These are phyloP conservation scores for Drosophila mimetica DNA, from an alignment of 2,888 invertebrate genomes.

Conservation along the genomic window DNA sequence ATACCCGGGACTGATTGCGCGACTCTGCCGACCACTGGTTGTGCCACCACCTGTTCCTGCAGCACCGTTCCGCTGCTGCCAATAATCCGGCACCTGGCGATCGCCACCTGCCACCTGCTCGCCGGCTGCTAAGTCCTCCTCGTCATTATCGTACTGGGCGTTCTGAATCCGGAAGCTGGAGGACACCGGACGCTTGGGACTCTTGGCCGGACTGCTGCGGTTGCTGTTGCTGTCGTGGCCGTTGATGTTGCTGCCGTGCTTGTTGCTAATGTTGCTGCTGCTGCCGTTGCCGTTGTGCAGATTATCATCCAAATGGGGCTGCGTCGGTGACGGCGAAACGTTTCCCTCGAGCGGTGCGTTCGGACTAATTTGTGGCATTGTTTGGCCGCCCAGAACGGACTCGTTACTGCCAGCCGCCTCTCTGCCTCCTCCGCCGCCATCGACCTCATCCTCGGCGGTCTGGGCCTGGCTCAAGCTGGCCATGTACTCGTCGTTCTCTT, in stretches of 20 bases:
- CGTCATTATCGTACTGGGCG: conserved; percentile 68
- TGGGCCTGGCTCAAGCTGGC: conserved; percentile 49
- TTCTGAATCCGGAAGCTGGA: conserved; percentile 63
- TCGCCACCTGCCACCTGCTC: conserved; percentile 47
- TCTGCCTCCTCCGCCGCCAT: conserved; percentile 44
- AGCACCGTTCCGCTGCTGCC: conserved; percentile 82
- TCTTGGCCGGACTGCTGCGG: conserved; percentile 76
- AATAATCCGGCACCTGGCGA: conserved; percentile 63
- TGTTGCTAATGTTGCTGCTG: conserved; percentile 44
- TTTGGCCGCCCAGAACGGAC: conserved; percentile 77
- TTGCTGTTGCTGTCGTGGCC: conserved; percentile 46
- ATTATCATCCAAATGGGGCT: conserved; percentile 71
- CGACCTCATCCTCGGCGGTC: conserved; percentile 41
- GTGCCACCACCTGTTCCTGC: conserved; percentile 38
- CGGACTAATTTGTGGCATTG: conserved; percentile 83
- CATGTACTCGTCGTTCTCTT: conserved; percentile 70
- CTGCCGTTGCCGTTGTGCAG: conserved; percentile 45
- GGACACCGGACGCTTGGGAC: conserved; percentile 56
- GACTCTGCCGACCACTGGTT: conserved; percentile 71
- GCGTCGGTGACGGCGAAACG: conserved; percentile 75
- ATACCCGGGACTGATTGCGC: conserved; percentile 80
- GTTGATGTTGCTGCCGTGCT: conserved; percentile 33
- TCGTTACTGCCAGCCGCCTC: conserved; percentile 72
- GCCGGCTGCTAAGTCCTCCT: conserved; percentile 70
- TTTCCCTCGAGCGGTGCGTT: conserved; percentile 82